phyloP scores from a whole-genome alignment of 2,797 vertebrate species.

The Rhinogobio ventralis region DNA sequence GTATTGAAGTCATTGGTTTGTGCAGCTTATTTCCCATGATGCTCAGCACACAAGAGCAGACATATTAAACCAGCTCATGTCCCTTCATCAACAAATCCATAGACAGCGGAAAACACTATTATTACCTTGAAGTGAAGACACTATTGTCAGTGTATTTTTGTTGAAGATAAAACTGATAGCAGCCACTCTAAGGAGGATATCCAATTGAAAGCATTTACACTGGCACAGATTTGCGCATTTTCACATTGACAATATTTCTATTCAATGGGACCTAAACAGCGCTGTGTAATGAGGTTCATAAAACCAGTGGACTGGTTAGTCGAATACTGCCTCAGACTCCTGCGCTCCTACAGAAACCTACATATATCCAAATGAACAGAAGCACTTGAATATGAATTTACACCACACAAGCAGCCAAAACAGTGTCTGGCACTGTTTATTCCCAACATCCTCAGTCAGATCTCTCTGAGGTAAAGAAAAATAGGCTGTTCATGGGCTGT shows the following conservation, averaged over 20 bases:
- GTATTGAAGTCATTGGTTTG: not conserved
- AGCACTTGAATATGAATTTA: not conserved
- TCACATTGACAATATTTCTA: slow-evolving; percentile 17
- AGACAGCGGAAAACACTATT: slow-evolving; percentile 33
- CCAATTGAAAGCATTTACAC: slow-evolving; percentile 6
- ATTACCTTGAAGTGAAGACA: slow-evolving; percentile 16
- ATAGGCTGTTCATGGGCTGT: slow-evolving; percentile 36
- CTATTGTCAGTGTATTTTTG: slow-evolving; percentile 27
- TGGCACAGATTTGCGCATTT: slow-evolving; percentile 11
- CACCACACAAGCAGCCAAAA: not conserved
- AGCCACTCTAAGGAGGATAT: not conserved
- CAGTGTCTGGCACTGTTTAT: slow-evolving; percentile 9
- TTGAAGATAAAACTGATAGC: slow-evolving; percentile 27
- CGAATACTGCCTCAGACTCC: not conserved
- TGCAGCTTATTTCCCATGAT: slow-evolving; percentile 49
- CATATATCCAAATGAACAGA: not conserved
- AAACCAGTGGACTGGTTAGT: slow-evolving; percentile 21
- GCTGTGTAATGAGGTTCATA: slow-evolving; percentile 19
- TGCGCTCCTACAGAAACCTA: not conserved
- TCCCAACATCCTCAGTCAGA: slow-evolving; percentile 8
- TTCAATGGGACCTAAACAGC: slow-evolving; percentile 11
- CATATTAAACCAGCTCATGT: slow-evolving; percentile 14
- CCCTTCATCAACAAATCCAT: slow-evolving; percentile 37
- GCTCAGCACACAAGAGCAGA: slow-evolving; percentile 18
- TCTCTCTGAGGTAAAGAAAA: slow-evolving; percentile 3